Evolutionary conservation across 2,888 invertebrate species (phyloP).

Genomic region (Pterostichus niger): DNA sequence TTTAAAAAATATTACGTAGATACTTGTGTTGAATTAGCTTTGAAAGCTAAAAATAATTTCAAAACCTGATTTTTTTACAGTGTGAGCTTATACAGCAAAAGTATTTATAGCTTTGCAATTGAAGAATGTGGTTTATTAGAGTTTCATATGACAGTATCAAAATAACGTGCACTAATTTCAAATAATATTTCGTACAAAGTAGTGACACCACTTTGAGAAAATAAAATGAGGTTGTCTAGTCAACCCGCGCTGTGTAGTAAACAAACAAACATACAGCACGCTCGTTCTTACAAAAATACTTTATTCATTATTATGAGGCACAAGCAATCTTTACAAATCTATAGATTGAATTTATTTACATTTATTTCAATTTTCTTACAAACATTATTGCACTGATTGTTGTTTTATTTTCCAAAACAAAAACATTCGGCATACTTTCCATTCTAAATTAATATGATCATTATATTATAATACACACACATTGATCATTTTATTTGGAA

Average conservation of each 20-base stretch:
- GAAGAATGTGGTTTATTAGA: too few species aligned
- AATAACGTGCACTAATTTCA: too few species aligned
- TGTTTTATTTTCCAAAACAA: not conserved
- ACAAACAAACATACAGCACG: slow-evolving; percentile 57
- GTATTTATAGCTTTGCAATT: too few species aligned
- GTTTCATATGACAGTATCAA: too few species aligned
- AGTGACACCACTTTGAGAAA: not conserved
- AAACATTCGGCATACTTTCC: too few species aligned
- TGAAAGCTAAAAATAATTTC: too few species aligned
- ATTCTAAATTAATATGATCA: too few species aligned
- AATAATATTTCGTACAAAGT: slow-evolving; percentile 8
- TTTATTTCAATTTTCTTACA: not conserved
- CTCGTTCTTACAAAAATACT: slow-evolving; percentile 62
- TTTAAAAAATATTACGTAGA: too few species aligned
- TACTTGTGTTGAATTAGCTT: too few species aligned
- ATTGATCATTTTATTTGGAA: not conserved
- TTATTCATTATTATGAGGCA: slow-evolving; percentile 60
- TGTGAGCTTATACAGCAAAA: too few species aligned
- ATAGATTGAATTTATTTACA: not conserved
- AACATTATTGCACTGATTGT: slow-evolving; percentile 10
- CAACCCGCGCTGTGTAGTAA: slow-evolving; percentile 64
- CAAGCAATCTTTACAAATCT: slow-evolving; percentile 59
- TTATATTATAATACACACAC: not conserved
- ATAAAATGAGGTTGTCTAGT: slow-evolving; percentile 64
- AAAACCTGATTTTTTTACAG: too few species aligned